Evolutionary conservation across 2,113 vertebrate species (phyloP).

Genomic region (Phasianus colchicus): DNA sequence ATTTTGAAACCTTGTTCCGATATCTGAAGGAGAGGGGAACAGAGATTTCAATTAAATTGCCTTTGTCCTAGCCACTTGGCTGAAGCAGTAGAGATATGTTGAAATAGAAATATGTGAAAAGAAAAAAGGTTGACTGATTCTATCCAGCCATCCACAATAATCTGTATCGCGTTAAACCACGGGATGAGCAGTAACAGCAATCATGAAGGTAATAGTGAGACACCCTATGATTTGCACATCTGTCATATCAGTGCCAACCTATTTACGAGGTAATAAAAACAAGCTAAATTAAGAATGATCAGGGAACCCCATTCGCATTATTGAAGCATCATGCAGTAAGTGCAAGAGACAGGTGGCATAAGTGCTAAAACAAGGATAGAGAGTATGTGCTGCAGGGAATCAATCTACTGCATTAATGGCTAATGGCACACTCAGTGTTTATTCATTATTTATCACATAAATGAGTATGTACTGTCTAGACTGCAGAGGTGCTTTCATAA

Average conservation of each 20-base stretch:
- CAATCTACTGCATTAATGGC: slow-evolving; percentile 65
- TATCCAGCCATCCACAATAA: not conserved
- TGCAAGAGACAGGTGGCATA: slow-evolving; percentile 49
- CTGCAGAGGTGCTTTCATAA: slow-evolving; percentile 64
- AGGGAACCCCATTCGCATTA: slow-evolving; percentile 42
- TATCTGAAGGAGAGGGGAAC: not conserved
- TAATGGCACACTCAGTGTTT: slow-evolving; percentile 69
- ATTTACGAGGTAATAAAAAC: slow-evolving; percentile 48
- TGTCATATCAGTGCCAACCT: not conserved
- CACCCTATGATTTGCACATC: not conserved
- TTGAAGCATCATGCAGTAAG: slow-evolving; percentile 25
- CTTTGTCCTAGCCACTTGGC: not conserved
- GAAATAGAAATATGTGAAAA: not conserved
- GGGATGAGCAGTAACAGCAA: not conserved
- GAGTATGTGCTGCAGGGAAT: slow-evolving; percentile 40
- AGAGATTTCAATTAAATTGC: not conserved
- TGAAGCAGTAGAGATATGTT: not conserved
- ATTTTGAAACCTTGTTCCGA: not conserved
- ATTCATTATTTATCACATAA: slow-evolving; percentile 77
- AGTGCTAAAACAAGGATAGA: slow-evolving; percentile 67
- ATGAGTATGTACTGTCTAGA: slow-evolving; percentile 71
- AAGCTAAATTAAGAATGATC: slow-evolving; percentile 64
- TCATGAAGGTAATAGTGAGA: not conserved
- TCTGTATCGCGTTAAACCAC: not conserved
- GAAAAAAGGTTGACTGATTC: not conserved